phyloP scores from a whole-genome alignment of 2,113 vertebrate genomes.

The Larimichthys crocea region DNA sequence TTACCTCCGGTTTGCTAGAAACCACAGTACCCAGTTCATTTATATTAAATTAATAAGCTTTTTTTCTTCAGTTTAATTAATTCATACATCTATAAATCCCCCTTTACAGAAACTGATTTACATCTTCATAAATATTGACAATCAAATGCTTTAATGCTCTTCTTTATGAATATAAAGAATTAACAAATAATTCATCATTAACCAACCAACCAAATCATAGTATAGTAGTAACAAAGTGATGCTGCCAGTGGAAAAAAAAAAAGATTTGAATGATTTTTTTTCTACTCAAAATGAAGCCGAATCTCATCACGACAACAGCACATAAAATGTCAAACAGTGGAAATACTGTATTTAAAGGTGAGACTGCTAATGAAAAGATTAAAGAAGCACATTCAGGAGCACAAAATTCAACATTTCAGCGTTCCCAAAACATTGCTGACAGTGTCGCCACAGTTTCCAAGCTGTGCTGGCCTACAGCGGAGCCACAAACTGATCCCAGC shows the following conservation, averaged over 20 bases:
- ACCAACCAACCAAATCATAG: not conserved
- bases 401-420: constrained; percentile 8
- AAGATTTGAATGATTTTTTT: constrained; percentile 15
- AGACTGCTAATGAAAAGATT: constrained; percentile 6
- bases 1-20: not conserved
- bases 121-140: not conserved
- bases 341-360: not conserved
- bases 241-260: constrained; percentile 9
- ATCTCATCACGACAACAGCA: not conserved
- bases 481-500: constrained; percentile 60
- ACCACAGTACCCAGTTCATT: no score
- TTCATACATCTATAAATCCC: not conserved
- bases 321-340: not conserved
- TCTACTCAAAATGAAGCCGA: not conserved
- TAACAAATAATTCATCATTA: no score
- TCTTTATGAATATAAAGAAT: no score
- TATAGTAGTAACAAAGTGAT: not conserved
- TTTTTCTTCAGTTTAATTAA: not conserved
- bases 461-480: constrained; percentile 41
- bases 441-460: constrained; percentile 45
- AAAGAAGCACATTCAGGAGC: not conserved
- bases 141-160: not conserved
- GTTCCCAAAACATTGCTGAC: constrained; percentile 51
- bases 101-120: not conserved
- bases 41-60: not conserved